Conservation (phyloP, 2,888 invertebrate genomes). For the Tromatobia lineatoria region DNA sequence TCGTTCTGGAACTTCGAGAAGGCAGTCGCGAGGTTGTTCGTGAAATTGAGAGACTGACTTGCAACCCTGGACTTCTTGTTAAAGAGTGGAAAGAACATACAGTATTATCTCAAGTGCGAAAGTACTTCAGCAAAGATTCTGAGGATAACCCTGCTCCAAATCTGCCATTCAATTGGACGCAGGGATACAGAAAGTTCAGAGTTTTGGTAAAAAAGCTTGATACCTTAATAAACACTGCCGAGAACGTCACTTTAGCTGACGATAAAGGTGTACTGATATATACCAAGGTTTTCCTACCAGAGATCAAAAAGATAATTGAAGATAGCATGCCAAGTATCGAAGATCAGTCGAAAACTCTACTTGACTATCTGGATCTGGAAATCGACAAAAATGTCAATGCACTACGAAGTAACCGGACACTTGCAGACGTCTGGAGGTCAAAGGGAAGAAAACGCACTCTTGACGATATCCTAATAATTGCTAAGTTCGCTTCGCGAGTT, state of each 20-base stretch:
- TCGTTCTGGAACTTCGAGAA: constrained; percentile 80
- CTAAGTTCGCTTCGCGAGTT: constrained; percentile 75
- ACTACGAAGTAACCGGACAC: constrained; percentile 70
- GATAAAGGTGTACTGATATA: constrained; percentile 72
- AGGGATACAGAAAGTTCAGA: constrained; percentile 79
- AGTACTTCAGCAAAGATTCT: constrained; percentile 70
- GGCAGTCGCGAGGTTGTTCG: constrained; percentile 83
- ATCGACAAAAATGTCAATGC: constrained; percentile 75
- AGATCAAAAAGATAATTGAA: constrained; percentile 73
- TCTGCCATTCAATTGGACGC: constrained; percentile 80
- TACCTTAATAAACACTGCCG: constrained; percentile 69
- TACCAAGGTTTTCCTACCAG: constrained; percentile 67
- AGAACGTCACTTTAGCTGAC: constrained; percentile 71
- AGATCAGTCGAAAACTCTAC: constrained; percentile 65
- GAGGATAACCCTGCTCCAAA: constrained; percentile 64
- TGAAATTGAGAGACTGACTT: constrained; percentile 86
- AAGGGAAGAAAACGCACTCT: constrained; percentile 62
- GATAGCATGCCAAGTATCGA: constrained; percentile 68
- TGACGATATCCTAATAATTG: constrained; percentile 74
- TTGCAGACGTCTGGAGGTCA: constrained; percentile 72
- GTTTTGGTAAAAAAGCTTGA: constrained; percentile 73
- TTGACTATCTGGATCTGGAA: constrained; percentile 76
- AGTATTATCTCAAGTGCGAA: constrained; percentile 71
- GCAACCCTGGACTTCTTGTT: constrained; percentile 84
- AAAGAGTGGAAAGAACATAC: constrained; percentile 85